Evolutionary conservation across 2,888 invertebrate species (phyloP).

Genomic region (Leptarthrus brevirostris): DNA sequence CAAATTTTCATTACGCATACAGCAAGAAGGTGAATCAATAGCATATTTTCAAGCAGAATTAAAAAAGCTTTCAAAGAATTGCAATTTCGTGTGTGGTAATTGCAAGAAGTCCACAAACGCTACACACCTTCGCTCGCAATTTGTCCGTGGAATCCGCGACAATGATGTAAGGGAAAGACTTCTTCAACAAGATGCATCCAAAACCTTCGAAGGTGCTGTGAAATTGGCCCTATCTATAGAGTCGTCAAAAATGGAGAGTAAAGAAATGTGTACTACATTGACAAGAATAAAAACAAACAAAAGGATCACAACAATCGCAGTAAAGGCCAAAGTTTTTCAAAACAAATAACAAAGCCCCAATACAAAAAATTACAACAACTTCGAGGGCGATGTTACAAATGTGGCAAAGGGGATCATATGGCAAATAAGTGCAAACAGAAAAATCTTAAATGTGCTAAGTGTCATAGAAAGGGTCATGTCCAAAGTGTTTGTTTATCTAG

Average conservation of each 20-base stretch:
- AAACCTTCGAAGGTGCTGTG: background rate
- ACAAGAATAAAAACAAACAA: background rate
- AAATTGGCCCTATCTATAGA: background rate
- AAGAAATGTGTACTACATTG: background rate
- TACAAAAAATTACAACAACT: background rate
- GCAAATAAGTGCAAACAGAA: constrained; percentile 17
- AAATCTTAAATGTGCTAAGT: background rate
- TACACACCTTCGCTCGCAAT: background rate
- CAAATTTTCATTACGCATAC: background rate
- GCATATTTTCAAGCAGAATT: background rate
- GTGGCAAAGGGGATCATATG: background rate
- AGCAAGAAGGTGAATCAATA: background rate
- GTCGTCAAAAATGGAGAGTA: background rate
- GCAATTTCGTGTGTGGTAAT: background rate
- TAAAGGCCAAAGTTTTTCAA: background rate
- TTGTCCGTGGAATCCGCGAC: background rate
- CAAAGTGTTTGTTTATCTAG: background rate
- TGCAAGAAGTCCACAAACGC: background rate
- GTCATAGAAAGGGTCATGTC: constrained; percentile 4
- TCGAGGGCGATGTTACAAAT: constrained; percentile 9
- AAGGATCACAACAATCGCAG: background rate
- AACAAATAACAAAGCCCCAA: background rate
- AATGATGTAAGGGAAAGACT: background rate
- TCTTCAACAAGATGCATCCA: background rate
- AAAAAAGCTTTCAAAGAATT: background rate